Base-by-base conservation (phyloP, 1,140 invertebrate species). In the Cotesia chilonis region DNA sequence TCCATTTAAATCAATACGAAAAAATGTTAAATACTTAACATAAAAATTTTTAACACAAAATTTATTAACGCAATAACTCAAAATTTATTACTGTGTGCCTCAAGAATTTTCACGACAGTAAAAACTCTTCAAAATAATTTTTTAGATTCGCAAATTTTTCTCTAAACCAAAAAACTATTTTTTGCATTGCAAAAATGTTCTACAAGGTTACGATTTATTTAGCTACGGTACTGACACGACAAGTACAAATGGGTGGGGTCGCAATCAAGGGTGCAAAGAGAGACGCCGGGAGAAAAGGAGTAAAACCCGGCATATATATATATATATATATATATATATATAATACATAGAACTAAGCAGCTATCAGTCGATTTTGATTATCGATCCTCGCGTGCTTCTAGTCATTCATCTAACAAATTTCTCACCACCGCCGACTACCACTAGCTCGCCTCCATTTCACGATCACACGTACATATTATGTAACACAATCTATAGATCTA, bases 321-420 rank as follows among this genome's bases (percentile, higher is more conserved):
- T 65, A 68, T 69, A 70, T 61, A 71, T 55, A 51, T 28, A 28
- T 14, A 14, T 14, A 14, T 14, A 28, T 2, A 2, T 1, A 28
- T 28, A 28, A 28, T 28, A 28, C 28, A 28, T 28, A 28, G 28
- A 28, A 28, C 28, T 28, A 28, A 28, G 28, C 28, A 28, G 28
- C 59, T 69, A 74, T 73, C 71, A 73, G 75, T 71, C 73, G 79
- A 76, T 80, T 81, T 81, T 77, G 82, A 85, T 84, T 87, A 87
- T 87, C 84, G 85, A 87, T 87, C 79, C 64, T 70, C 80, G 76
- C 77, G 74, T 76, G 73, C 77, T 78, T 80, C 81, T 78, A 81
- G 78, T 84, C 81, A 81, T 82, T 83, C 81, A 79, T 77, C 77
- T 76, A 20, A 64, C 61, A 12, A 17, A 20, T 64, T 17, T 70